phyloP scores from a whole-genome alignment of 2,113 vertebrate genomes.

The Saguinus imperator region DNA sequence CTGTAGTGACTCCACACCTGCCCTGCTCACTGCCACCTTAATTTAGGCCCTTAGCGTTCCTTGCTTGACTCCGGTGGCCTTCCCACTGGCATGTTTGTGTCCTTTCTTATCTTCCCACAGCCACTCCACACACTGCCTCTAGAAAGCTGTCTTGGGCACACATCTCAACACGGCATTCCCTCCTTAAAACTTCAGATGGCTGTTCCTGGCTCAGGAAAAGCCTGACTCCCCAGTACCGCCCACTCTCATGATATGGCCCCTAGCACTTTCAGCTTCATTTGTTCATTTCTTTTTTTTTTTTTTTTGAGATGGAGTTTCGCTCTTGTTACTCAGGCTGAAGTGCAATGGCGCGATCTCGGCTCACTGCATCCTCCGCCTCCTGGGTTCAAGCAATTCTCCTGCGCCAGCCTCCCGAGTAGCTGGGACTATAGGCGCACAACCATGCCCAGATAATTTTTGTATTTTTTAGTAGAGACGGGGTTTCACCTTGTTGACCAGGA shows the following conservation, averaged over 20 bases:
- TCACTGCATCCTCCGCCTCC: no score
- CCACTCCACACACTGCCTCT: fast-evolving
- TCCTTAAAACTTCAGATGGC: not conserved
- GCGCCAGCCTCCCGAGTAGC: no score
- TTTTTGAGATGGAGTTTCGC: no score
- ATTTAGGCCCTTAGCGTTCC: no score
- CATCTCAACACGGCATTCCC: not conserved
- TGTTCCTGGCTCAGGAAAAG: not conserved
- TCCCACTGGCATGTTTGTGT: not conserved
- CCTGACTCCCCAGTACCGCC: not conserved
- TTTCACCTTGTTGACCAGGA: no score
- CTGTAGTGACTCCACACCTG: not conserved
- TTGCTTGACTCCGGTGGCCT: not conserved
- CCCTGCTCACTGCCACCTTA: not conserved
- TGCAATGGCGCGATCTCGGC: no score
- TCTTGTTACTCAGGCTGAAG: no score
- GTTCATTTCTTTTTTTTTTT: no score
- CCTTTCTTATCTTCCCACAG: not conserved
- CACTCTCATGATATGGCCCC: not conserved
- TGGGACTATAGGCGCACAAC: no score
- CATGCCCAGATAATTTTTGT: no score
- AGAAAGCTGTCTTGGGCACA: not conserved
- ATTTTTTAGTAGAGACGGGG: no score
- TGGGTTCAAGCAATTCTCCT: no score
- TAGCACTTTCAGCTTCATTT: not conserved